These are phyloP conservation scores for Lepisosteus oculatus DNA, from an alignment of 2,113 vertebrate genomes.

Conservation along the genomic window DNA sequence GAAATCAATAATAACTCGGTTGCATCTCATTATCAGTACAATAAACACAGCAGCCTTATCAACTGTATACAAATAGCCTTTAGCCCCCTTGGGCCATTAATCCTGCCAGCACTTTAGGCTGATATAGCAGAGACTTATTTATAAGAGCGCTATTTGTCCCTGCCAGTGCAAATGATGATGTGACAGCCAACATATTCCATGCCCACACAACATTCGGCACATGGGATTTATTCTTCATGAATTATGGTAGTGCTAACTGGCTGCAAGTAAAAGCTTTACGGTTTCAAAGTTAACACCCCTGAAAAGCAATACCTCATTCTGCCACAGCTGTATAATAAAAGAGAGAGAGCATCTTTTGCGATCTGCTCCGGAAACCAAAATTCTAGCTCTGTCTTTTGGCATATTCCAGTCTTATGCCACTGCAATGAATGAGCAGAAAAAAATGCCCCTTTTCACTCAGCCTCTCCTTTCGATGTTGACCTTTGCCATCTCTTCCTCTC, in stretches of 20 bases:
- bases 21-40: slow-evolving; percentile 3
- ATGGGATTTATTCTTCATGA: not conserved
- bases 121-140: not conserved
- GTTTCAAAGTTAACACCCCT: not conserved
- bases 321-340: too few species aligned
- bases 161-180: slow-evolving; percentile 1
- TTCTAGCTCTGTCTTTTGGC: too few species aligned
- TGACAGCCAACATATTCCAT: not conserved
- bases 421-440: too few species aligned
- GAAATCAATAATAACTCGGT: slow-evolving; percentile 1
- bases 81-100: not conserved
- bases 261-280: not conserved
- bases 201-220: not conserved
- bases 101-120: not conserved
- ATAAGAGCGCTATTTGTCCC: not conserved
- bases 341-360: too few species aligned
- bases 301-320: too few species aligned
- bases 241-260: not conserved
- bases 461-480: too few species aligned
- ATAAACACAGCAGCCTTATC: not conserved
- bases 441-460: too few species aligned
- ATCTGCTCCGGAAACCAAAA: too few species aligned
- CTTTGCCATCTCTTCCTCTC: too few species aligned
- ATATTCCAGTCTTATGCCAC: too few species aligned
- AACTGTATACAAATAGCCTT: not conserved